A percentile compares a stretch with the other conserved stretches of the same genome.
Evolutionary conservation across 2,113 vertebrate genomes (phyloP).

Genomic region (Setophaga kirtlandii): DNA sequence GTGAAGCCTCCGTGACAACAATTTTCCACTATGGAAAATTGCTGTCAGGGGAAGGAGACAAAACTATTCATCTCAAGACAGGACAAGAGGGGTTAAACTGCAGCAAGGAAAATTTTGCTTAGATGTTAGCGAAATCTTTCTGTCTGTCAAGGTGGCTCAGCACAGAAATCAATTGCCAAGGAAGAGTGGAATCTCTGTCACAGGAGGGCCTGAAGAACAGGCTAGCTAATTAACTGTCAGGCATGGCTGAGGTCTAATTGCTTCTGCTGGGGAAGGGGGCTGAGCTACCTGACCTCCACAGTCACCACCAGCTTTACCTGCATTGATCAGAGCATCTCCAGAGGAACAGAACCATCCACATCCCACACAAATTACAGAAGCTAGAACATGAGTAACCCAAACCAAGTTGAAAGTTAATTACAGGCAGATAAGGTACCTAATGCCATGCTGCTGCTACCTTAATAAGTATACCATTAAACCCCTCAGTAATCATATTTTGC

Average conservation of each 20-base stretch:
- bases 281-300: neutral
- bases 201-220: neutral
- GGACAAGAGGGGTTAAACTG: conserved; percentile 21
- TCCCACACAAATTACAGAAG: neutral
- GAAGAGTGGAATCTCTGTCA: neutral
- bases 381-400: neutral
- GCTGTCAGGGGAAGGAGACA: neutral
- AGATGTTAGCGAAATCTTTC: neutral
- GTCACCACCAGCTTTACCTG: neutral
- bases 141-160: neutral
- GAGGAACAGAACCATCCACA: neutral
- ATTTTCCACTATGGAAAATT: neutral
- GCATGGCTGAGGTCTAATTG: neutral
- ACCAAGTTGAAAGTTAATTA: neutral
- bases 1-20: neutral
- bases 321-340: neutral
- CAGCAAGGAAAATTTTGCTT: neutral
- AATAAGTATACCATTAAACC: neutral
- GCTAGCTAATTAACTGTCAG: conserved; percentile 1
- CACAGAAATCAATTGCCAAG: neutral
- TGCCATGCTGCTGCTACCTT: neutral
- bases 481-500: neutral
- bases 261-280: neutral
- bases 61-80: neutral
- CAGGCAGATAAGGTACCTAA: neutral